Evolutionary conservation across 2,113 vertebrate species (phyloP).

Genomic region (Pipa parva): DNA sequence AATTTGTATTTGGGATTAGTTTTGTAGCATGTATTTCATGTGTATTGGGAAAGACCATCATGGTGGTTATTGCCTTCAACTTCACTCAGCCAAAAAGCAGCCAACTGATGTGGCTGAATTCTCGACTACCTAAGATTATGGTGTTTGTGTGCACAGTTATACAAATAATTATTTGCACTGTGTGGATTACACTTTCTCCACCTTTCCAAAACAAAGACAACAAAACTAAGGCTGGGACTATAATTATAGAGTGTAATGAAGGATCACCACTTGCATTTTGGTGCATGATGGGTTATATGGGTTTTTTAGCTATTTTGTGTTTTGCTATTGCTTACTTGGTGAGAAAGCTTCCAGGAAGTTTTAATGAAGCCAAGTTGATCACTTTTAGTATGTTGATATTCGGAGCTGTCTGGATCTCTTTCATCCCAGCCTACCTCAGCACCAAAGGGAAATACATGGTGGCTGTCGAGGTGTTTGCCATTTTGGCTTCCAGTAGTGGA

Average conservation of each 20-base stretch:
- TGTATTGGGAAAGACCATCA: not conserved
- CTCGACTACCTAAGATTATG: not conserved
- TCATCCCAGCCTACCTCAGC: slow-evolving; percentile 6
- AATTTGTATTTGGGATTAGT: slow-evolving; percentile 1
- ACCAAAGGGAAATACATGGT: slow-evolving; percentile 6
- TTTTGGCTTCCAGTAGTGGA: not conserved
- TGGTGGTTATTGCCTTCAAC: slow-evolving; percentile 6
- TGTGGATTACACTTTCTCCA: not conserved
- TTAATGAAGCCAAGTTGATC: slow-evolving; percentile 10
- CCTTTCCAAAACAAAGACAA: not conserved
- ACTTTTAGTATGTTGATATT: slow-evolving; percentile 4
- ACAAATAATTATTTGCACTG: not conserved
- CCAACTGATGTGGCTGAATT: not conserved
- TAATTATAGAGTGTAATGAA: not conserved
- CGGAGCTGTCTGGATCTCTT: slow-evolving; percentile 1
- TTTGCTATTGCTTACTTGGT: not conserved
- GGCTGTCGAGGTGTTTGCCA: slow-evolving; percentile 4
- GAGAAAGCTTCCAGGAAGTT: not conserved
- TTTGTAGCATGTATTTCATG: not conserved
- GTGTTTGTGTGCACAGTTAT: slow-evolving; percentile 4
- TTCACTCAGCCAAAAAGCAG: not conserved
- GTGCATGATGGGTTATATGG: not conserved
- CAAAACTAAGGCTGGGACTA: not conserved
- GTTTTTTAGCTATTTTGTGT: not conserved
- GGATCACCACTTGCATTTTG: not conserved